These are phyloP conservation scores for Corydoras maculifer DNA, from an alignment of 2,113 vertebrate genomes.

Conservation along the genomic window DNA sequence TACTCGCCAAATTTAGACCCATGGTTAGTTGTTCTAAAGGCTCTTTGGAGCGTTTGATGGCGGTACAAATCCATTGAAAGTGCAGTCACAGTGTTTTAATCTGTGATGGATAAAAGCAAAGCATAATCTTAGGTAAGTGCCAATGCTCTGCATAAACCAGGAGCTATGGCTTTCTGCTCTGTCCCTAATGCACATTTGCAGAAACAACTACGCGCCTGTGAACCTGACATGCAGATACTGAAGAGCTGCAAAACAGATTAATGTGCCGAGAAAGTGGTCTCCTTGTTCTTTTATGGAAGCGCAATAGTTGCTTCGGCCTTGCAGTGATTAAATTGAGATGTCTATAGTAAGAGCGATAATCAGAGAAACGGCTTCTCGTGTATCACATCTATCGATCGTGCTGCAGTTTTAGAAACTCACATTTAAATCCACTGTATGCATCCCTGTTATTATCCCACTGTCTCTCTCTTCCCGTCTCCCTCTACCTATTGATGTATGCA, in stretches of 20 bases:
- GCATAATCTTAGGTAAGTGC: neutral
- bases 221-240: neutral
- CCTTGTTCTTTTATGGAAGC: slow-evolving; percentile 8
- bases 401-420: slow-evolving; percentile 54
- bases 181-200: neutral
- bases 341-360: slow-evolving; percentile 39
- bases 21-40: neutral
- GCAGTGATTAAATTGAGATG: neutral
- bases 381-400: slow-evolving; percentile 49
- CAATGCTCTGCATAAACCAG: neutral
- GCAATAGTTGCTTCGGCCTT: neutral
- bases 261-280: neutral
- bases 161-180: neutral
- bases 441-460: neutral
- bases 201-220: neutral
- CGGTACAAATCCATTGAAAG: neutral
- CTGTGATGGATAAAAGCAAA: neutral
- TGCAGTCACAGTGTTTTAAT: neutral
- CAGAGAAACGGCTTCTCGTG: slow-evolving; percentile 50
- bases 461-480: slow-evolving; percentile 12
- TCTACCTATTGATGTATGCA: slow-evolving; percentile 53
- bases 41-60: neutral
- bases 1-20: neutral
- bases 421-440: slow-evolving; percentile 39
- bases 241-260: slow-evolving; percentile 17